Evolutionary conservation across 2,888 invertebrate genomes (phyloP).

Genomic region (Eupithecia subumbrata): DNA sequence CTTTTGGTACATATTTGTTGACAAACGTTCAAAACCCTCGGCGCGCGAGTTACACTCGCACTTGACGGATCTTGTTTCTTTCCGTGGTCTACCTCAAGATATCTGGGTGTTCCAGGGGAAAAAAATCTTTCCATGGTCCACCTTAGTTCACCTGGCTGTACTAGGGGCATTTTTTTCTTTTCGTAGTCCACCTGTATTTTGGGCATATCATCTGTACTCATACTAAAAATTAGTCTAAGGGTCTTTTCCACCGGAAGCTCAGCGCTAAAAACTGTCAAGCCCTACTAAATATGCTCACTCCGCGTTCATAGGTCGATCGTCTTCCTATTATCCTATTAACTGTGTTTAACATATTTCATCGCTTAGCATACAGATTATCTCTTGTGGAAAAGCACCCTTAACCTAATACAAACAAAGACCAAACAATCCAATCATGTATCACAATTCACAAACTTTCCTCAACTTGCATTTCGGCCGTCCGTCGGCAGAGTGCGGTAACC

Average conservation of each 20-base stretch:
- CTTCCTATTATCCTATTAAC: not conserved
- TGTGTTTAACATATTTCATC: not conserved
- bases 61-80: no score
- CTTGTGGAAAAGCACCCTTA: not conserved
- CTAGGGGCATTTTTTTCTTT: no score
- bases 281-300: no score
- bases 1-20: no score
- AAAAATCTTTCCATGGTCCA: no score
- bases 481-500: constrained; percentile 36
- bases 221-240: not conserved
- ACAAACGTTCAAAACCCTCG: no score
- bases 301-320: not conserved
- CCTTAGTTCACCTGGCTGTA: no score
- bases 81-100: no score
- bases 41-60: no score
- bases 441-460: constrained; percentile 14
- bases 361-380: not conserved
- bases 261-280: not conserved
- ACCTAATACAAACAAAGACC: not conserved
- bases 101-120: no score
- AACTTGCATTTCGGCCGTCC: constrained; percentile 32
- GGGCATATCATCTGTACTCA: not conserved
- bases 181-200: no score
- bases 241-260: not conserved
- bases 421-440: constrained; percentile 11